These are phyloP conservation scores for Poecilus cupreus DNA, from an alignment of 2,888 invertebrate species.

Conservation along the genomic window DNA sequence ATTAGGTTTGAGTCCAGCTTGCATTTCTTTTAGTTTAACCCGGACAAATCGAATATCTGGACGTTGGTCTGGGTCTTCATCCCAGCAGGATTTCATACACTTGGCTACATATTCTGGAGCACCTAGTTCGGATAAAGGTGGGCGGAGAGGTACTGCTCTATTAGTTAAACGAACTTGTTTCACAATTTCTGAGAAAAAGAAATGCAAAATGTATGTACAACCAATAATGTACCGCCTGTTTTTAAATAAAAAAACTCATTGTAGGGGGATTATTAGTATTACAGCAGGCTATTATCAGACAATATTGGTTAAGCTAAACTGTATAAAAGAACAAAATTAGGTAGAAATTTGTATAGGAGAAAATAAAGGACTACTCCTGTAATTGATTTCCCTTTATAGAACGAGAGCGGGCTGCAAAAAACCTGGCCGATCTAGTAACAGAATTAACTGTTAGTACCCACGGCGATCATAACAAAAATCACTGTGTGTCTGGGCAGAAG, in stretches of 20 bases:
- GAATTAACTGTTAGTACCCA: too few relatives aligned
- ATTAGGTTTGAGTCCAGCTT: constrained; percentile 85
- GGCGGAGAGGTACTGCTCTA: constrained; percentile 76
- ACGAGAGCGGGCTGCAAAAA: too few relatives aligned
- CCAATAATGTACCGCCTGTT: too few relatives aligned
- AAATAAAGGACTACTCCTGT: too few relatives aligned
- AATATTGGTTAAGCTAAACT: neutral
- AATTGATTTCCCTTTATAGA: too few relatives aligned
- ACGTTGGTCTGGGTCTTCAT: constrained; percentile 84
- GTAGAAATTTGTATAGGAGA: neutral
- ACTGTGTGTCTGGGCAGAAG: too few relatives aligned
- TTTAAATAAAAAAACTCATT: too few relatives aligned
- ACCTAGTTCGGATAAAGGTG: constrained; percentile 79
- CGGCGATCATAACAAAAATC: too few relatives aligned
- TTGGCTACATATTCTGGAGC: constrained; percentile 85
- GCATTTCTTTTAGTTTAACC: constrained; percentile 87
- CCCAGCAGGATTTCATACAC: constrained; percentile 87
- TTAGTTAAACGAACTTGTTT: constrained; percentile 69
- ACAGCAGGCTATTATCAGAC: too few relatives aligned
- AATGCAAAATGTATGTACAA: too few relatives aligned
- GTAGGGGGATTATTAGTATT: too few relatives aligned
- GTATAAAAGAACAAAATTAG: neutral
- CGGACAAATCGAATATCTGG: constrained; percentile 87
- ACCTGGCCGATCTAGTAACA: too few relatives aligned
- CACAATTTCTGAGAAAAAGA: constrained; percentile 71